Base-by-base conservation (phyloP, 1,140 invertebrate species). In the Homarus americanus region DNA sequence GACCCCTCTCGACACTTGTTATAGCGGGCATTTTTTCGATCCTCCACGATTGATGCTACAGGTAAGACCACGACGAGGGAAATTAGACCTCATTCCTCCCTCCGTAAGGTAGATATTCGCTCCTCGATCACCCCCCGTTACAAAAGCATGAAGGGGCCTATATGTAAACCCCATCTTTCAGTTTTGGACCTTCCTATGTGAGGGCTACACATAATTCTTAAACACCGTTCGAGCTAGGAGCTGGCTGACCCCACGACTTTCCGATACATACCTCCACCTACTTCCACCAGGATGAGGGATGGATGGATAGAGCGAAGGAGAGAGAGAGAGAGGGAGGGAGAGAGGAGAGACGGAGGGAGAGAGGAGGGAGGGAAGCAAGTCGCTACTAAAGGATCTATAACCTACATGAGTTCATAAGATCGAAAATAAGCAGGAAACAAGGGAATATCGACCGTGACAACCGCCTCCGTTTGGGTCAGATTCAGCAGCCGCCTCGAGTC, bases 1-100 rank as follows among this genome's bases (percentile, higher is more conserved):
- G 80, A 90, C 79, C 88, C 49, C 80, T 90, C 76, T 90, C 88
- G 78, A 69, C 88, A 84, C 80, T 75, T 90, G 88, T 75, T 90
- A 78, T 90, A 90, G 88, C 20, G 88, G 36, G 82, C 88, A 84
- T 90, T 90, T 90, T 90, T 90, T 90, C 69, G 34, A 40, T 44
- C 34, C 38, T 32, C 36, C 63, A 40, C 72, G 38, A 4, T 10
- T 36, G 79, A 34, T 53, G 80, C 79, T 83, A 90, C 88, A 90
- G 88, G 88, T 90, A 90, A 84, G 38, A 44, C n/a, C 15, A 36
- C 24, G 15, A 15, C 17, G 32, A 53, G 69, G 69, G 87, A 49
- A 83, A 58, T 75, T 72, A 38, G 76, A 41, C 28, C 49, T 34
- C 34, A 40, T n/a, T 20, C 34, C n/a, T 58, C 34, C 36, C 15